A percentile compares a stretch with the other conserved stretches of the same genome.
phyloP scores from a whole-genome alignment of 2,888 invertebrate genomes.

The Cartodere bifasciata region DNA sequence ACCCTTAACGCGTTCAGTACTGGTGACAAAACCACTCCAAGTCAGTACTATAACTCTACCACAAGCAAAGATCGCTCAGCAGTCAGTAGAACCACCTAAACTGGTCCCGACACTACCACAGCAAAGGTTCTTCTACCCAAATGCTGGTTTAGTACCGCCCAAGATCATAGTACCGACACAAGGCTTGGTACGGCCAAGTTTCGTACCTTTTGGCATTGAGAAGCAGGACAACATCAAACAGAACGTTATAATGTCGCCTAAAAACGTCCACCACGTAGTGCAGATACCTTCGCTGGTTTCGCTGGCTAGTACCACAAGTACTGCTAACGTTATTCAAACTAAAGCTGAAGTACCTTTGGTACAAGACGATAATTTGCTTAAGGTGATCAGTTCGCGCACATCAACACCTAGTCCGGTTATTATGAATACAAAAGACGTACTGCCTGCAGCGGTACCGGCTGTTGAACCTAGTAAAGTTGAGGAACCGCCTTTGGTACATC shows the following conservation, averaged over 20 bases:
- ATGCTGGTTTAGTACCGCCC: no score
- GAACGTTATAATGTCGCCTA: neutral
- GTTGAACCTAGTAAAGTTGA: constrained; percentile 13
- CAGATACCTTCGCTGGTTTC: no score
- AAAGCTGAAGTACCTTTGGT: no score
- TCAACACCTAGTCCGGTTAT: constrained; percentile 39
- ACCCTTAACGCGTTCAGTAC: constrained; percentile 42
- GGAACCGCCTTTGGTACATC: constrained; percentile 12
- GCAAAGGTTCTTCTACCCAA: no score
- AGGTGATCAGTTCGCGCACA: constrained; percentile 21
- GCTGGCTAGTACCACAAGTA: no score
- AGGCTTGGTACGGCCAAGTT: no score
- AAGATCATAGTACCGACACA: no score
- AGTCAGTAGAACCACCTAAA: constrained; percentile 26
- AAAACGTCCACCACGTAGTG: no score
- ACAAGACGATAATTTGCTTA: no score
- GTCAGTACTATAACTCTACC: constrained; percentile 35
- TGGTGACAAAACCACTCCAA: constrained; percentile 45
- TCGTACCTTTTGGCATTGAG: no score
- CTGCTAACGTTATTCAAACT: no score
- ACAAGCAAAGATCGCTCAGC: constrained; percentile 29
- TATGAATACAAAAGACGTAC: constrained; percentile 24
- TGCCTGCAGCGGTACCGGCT: constrained; percentile 13
- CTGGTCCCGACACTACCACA: constrained; percentile 23
- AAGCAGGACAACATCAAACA: neutral